Base-by-base conservation (phyloP, 1,140 invertebrate genomes). In the Diorhabda sublineata region DNA sequence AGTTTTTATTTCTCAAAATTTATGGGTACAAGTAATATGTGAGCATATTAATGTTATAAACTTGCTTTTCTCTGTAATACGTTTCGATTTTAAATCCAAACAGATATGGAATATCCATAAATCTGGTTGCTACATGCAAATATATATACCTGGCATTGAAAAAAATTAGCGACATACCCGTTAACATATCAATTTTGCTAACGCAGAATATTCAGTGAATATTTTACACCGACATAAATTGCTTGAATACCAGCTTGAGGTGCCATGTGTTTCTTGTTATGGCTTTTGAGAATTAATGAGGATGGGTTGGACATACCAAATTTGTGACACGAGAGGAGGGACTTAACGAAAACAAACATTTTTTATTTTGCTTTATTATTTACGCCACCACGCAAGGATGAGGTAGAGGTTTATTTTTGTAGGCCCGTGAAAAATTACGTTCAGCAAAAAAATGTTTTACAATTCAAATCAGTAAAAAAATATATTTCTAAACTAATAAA, bases 301-400 rank as follows among this genome's bases (percentile, higher is more conserved):
- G n/a, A 62, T 62, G 43, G 61, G 61, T 62, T 62, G 61, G 43
- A 62, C 61, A 62, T 44, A 62, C 61, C 43, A 62, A 62, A 44
- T 62, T 62, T 62, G 42, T 62, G 61, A 62, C 61, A 11, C 7
- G 43, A 47, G 44, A 44, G 61, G 42, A 44, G 43, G 45, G 42
- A 44, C 45, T 62, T 62, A 52, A 52, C 47, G 3, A 52, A 52
- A 52, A 52, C 47, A 52, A 52, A 52, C 47, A 52, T 52, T 52
- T 52, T 52, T 52, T 52, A n/a, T 52, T 52, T 52, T 26, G 26
- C 26, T 26, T 26, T 26, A 26, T 26, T 26, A 1, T 26, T 26
- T 26, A 26, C 26, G 26, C 26, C 26, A 26, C 26, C 26, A 26
- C 26, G 26, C 26, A 26, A 26, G 26, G 26, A 26, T 26, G 26